Evolutionary conservation across 2,113 vertebrate genomes (phyloP).

Genomic region (Caranx ignobilis): DNA sequence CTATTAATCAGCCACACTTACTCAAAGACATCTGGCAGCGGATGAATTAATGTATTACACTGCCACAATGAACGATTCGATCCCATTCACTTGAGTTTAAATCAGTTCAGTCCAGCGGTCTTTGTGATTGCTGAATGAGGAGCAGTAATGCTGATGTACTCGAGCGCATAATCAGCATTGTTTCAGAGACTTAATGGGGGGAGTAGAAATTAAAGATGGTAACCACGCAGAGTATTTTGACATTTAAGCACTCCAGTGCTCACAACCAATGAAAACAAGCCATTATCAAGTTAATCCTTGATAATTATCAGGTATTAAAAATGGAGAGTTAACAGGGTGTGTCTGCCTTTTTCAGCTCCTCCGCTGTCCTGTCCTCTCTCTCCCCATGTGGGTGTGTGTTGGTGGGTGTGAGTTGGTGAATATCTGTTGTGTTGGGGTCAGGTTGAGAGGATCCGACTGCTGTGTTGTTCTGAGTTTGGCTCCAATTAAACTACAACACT

Average conservation of each 20-base stretch:
- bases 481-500: slow-evolving; percentile 71
- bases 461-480: slow-evolving; percentile 54
- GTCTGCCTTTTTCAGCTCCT: too few species aligned
- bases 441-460: slow-evolving; percentile 53
- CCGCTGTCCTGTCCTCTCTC: too few species aligned
- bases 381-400: too few species aligned
- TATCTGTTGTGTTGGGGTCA: slow-evolving; percentile 62
- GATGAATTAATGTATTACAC: slow-evolving; percentile 61
- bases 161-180: slow-evolving; percentile 42
- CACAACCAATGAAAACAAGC: background rate
- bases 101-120: slow-evolving; percentile 48
- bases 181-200: slow-evolving; percentile 38
- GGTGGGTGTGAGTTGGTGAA: background rate
- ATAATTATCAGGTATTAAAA: background rate
- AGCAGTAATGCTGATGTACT: slow-evolving; percentile 41
- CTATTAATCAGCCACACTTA: slow-evolving; percentile 67
- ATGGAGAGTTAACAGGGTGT: background rate
- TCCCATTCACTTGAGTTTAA: slow-evolving; percentile 48
- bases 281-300: too few species aligned
- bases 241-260: background rate
- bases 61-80: slow-evolving; percentile 38
- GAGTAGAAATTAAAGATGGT: slow-evolving; percentile 8
- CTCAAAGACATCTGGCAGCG: slow-evolving; percentile 42
- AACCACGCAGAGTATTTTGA: slow-evolving; percentile 4
- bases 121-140: slow-evolving; percentile 57